phyloP scores from a whole-genome alignment of 2,888 invertebrate genomes.

The Noctua pronuba region DNA sequence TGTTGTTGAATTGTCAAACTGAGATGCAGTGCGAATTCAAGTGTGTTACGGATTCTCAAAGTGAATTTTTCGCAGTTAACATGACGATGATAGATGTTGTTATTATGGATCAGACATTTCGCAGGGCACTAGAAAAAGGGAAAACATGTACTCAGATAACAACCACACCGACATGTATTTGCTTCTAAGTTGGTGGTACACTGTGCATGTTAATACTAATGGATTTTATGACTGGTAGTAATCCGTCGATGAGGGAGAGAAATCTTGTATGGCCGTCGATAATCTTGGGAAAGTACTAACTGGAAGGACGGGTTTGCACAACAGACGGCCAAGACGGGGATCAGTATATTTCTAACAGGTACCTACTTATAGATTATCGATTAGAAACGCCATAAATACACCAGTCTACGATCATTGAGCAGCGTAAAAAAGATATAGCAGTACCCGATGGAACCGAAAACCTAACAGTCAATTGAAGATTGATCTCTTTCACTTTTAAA shows the following conservation, averaged over 20 bases:
- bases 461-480: background rate
- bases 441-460: background rate
- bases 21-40: background rate
- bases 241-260: conserved; percentile 26
- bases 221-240: background rate
- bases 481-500: background rate
- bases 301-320: conserved; percentile 23
- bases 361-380: conserved; percentile 4
- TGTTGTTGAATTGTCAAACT: background rate
- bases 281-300: conserved; percentile 31
- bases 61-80: too few species aligned
- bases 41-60: background rate
- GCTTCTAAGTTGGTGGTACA: background rate
- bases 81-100: background rate
- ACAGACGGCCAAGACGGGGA: background rate
- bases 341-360: background rate
- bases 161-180: background rate
- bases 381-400: background rate
- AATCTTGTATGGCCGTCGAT: conserved; percentile 32
- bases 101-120: background rate
- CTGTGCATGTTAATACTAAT: background rate
- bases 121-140: background rate
- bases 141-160: background rate
- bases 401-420: background rate
- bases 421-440: background rate